Percentiles rank a stretch among this genome's conserved stretches.
Conservation (phyloP, 2,888 invertebrate genomes). For the Megaustenia siamemsis region DNA sequence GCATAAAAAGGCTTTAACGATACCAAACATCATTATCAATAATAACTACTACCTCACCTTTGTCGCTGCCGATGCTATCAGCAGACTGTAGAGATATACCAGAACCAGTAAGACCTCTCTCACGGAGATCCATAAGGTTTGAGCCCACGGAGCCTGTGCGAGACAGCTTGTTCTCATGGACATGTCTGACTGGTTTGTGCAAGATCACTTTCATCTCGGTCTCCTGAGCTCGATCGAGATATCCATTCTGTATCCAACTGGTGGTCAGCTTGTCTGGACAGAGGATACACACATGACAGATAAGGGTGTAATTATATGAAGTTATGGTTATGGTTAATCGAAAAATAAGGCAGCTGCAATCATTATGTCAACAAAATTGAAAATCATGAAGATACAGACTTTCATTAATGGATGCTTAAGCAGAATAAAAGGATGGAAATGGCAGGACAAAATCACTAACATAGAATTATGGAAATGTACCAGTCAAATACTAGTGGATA, state of each 20-base stretch:
- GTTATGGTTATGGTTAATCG: too few relatives aligned
- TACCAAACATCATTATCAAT: background rate
- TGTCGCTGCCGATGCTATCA: constrained; percentile 41
- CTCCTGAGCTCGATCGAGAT: constrained; percentile 17
- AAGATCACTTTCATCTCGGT: constrained; percentile 28
- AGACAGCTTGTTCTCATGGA: constrained; percentile 40
- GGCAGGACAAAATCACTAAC: too few relatives aligned
- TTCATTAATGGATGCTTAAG: too few relatives aligned
- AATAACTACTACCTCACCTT: too few relatives aligned
- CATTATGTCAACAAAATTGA: too few relatives aligned
- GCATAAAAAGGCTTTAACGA: background rate
- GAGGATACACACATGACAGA: too few relatives aligned
- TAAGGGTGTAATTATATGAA: too few relatives aligned
- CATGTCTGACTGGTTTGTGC: constrained; percentile 42
- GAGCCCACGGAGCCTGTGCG: constrained; percentile 36
- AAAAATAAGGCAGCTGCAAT: too few relatives aligned
- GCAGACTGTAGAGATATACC: constrained; percentile 36
- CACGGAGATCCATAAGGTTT: constrained; percentile 31
- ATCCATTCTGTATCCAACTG: constrained; percentile 41
- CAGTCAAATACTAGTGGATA: too few relatives aligned
- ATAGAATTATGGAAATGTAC: too few relatives aligned
- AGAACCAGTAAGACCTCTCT: constrained; percentile 27
- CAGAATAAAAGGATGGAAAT: too few relatives aligned
- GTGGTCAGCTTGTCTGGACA: constrained; percentile 37
- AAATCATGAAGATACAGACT: too few relatives aligned